Conservation (phyloP, 2,888 invertebrate species). For the Scaptomyza caliginosa region DNA sequence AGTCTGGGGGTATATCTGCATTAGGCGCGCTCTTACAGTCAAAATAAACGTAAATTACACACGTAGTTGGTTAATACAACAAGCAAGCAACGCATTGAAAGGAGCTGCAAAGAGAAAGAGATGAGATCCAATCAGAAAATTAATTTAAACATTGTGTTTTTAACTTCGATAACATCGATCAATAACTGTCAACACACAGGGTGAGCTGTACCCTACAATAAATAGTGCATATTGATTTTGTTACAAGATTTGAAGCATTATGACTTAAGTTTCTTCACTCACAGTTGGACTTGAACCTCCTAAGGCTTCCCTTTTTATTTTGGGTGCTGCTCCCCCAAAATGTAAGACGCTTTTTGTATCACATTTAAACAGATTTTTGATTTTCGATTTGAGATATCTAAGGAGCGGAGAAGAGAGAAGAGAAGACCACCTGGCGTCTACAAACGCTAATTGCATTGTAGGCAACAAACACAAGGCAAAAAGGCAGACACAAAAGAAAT, state of each 20-base stretch:
- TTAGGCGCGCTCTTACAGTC: constrained; percentile 51
- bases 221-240: constrained; percentile 9
- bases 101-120: constrained; percentile 9
- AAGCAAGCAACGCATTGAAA: constrained; percentile 39
- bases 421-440: constrained; percentile 71
- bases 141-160: constrained; percentile 71
- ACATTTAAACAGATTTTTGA: constrained; percentile 62
- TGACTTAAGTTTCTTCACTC: too few species aligned
- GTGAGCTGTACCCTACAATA: neutral
- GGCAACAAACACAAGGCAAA: constrained; percentile 29
- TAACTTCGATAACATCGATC: constrained; percentile 66
- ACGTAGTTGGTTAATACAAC: constrained; percentile 46
- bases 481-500: constrained; percentile 54
- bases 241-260: neutral
- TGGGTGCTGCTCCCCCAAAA: constrained; percentile 61
- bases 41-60: constrained; percentile 68
- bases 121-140: constrained; percentile 56
- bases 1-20: constrained; percentile 14
- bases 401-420: constrained; percentile 2
- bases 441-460: constrained; percentile 71
- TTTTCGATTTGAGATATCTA: constrained; percentile 49
- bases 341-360: constrained; percentile 60
- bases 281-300: constrained; percentile 20
- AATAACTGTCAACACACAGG: constrained; percentile 74
- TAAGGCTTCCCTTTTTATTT: constrained; percentile 5